Base-by-base conservation (phyloP, 2,113 vertebrate species). In the Stegastes partitus region DNA sequence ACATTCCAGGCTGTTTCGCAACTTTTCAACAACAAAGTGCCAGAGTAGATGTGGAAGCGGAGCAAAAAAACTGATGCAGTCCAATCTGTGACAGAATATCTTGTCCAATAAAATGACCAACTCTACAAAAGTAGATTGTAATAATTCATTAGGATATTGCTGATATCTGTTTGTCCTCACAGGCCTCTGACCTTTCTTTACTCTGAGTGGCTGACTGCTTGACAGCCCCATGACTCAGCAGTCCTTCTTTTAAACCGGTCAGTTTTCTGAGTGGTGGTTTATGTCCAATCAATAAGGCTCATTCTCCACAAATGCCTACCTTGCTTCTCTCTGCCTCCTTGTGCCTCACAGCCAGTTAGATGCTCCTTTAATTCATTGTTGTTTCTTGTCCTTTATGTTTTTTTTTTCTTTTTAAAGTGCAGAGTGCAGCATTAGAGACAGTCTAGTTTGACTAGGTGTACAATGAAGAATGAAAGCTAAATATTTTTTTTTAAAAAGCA, bases 271-370 rank as follows among this genome's bases (percentile, higher is more conserved):
- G 73, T 49, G 65, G 22, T 67, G 68, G 28, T 81, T 88, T 81
- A 83, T 64, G 74, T 57, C 49, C 31, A 81, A 86, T 90, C 90
- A 85, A 87, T 90, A 75, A 15, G 66, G 22, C 74, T 74, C 71
- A 70, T 74, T 83, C 50, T 74, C 62, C 80, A 58, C 83, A 83
- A 73, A 88, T 45, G 81, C 85, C 47, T 51, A 39, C 74, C 62
- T 56, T 56, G 71, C 79, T 67, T 65, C 37, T 77, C 68, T 73
- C 57, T 66, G 22, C 59, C 28, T 37, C 22, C 26, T 62, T 64
- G 47, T 23, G 44, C n/a, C 22, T 76, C 19, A 12, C 64, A 56
- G 23, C 72, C 11, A 37, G 58, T 71, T 31, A 63, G 57, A 77
- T 54, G 11, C 22, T 56, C 31, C n/a, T 62, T 57, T 59, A 28